These are phyloP conservation scores for Acrocephalus arundinaceus DNA, from an alignment of 2,113 vertebrate species.

Conservation along the genomic window DNA sequence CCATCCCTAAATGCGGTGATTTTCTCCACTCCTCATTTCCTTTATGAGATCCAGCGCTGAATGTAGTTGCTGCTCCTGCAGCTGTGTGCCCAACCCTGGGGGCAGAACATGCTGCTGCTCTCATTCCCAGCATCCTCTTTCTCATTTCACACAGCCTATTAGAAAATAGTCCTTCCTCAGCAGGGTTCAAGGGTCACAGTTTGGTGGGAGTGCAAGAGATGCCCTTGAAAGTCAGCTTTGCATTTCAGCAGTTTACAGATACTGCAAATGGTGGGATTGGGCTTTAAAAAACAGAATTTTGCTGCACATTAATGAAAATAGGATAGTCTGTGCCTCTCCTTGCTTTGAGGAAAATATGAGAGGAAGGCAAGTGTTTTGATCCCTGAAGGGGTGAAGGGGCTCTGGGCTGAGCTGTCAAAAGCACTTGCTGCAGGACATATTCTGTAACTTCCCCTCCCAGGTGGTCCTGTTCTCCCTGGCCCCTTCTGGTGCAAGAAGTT, in stretches of 20 bases:
- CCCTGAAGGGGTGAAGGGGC: neutral
- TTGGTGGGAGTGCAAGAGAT: neutral
- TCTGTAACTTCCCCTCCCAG: neutral
- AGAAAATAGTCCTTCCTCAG: neutral
- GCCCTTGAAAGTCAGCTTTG: neutral
- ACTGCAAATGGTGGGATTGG: neutral
- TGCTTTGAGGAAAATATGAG: neutral
- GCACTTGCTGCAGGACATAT: neutral
- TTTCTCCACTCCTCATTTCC: slow-evolving; percentile 47
- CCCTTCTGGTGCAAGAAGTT: neutral
- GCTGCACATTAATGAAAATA: neutral
- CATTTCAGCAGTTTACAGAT: neutral
- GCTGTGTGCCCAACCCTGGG: neutral
- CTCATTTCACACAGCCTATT: neutral
- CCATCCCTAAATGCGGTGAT: neutral
- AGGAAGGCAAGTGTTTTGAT: neutral
- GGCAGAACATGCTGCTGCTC: neutral
- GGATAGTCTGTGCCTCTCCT: neutral
- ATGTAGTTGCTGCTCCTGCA: neutral
- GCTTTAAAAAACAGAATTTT: neutral
- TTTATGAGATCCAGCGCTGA: neutral
- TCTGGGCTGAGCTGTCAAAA: neutral
- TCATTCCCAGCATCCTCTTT: neutral
- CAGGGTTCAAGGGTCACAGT: neutral
- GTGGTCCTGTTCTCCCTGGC: neutral